phyloP scores from a whole-genome alignment of 2,888 invertebrate genomes.

The Cheilosia scutellata region DNA sequence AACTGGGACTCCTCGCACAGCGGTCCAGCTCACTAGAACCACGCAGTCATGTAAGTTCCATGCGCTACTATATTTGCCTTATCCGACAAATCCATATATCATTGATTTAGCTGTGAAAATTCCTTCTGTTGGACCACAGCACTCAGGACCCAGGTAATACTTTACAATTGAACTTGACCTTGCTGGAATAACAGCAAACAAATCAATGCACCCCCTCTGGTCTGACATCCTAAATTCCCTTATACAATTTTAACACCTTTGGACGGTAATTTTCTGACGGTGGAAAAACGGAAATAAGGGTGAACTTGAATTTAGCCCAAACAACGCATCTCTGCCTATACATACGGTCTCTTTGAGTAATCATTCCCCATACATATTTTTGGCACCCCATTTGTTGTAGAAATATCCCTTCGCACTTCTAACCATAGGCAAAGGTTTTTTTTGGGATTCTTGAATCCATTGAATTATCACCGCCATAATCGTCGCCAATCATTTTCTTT shows the following conservation, averaged over 20 bases:
- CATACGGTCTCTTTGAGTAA: constrained; percentile 27
- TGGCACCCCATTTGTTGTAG: constrained; percentile 50
- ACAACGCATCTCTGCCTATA: constrained; percentile 11
- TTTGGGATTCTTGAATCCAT: constrained; percentile 51
- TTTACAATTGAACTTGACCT: constrained; percentile 57
- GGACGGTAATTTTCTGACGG: constrained; percentile 17
- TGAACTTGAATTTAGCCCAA: constrained; percentile 51
- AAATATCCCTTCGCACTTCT: constrained; percentile 37
- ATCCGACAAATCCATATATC: not conserved
- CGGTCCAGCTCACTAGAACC: no score
- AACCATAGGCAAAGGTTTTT: constrained; percentile 53
- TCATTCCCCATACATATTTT: constrained; percentile 20
- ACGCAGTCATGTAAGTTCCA: no score
- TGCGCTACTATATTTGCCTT: not conserved
- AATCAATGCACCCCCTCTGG: constrained; percentile 8
- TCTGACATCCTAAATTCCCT: constrained; percentile 18
- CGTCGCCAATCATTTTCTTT: constrained; percentile 28
- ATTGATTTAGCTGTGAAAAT: not conserved
- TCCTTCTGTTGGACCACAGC: not conserved
- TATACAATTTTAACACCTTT: constrained; percentile 44
- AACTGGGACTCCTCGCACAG: no score
- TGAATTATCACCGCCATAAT: constrained; percentile 46
- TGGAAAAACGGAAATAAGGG: constrained; percentile 37
- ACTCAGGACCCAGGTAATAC: constrained; percentile 1
- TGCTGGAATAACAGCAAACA: constrained; percentile 5